A percentile compares a stretch with the other conserved stretches of the same genome.
Evolutionary conservation across 2,113 vertebrate species (phyloP).

Genomic region (Aldabrachelys gigantea): DNA sequence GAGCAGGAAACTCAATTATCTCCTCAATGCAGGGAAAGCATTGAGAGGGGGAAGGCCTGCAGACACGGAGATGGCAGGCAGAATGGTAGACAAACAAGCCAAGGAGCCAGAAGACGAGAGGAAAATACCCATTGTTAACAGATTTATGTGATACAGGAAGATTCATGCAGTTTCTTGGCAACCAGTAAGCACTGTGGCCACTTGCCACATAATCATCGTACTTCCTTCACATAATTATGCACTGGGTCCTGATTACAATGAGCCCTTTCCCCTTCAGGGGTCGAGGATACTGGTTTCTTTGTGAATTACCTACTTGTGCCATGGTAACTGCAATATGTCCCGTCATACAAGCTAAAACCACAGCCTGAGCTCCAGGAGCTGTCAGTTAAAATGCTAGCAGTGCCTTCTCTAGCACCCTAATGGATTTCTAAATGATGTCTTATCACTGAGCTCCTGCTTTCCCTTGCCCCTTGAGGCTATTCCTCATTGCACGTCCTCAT

Average conservation of each 20-base stretch:
- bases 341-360: background rate
- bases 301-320: background rate
- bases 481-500: background rate
- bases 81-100: background rate
- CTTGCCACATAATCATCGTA: background rate
- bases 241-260: background rate
- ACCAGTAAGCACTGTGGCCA: background rate
- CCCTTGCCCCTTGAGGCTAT: background rate
- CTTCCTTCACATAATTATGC: background rate
- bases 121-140: background rate
- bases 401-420: background rate
- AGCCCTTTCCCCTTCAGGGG: background rate
- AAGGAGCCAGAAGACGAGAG: background rate
- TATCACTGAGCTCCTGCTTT: background rate
- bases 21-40: background rate
- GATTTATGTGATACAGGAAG: background rate
- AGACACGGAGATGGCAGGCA: background rate
- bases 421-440: conserved; percentile 16
- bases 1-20: background rate
- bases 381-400: background rate
- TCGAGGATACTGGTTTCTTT: background rate
- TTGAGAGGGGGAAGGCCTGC: background rate
- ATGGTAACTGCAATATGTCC: background rate
- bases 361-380: background rate
- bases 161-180: background rate